A percentile compares a stretch with the other conserved stretches of the same genome.
Conservation (phyloP, 2,888 invertebrate genomes). For the Panzeria rudis region DNA sequence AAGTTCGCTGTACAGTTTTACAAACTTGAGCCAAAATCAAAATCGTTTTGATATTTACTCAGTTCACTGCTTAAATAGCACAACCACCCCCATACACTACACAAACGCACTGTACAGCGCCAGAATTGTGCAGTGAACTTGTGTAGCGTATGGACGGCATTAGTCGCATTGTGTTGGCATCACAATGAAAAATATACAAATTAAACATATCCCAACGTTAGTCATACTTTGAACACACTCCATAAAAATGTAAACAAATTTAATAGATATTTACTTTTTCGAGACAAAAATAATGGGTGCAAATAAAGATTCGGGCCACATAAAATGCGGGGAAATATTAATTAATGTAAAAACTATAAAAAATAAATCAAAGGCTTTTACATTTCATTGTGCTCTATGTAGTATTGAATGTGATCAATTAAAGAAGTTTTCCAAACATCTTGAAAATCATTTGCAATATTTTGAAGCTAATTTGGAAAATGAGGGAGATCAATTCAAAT, state of each 20-base stretch:
- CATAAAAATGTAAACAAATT: slow-evolving; percentile 44
- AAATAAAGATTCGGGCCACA: slow-evolving; percentile 17
- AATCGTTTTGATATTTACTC: too few relatives aligned
- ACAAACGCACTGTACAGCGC: too few relatives aligned
- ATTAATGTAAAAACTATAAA: slow-evolving; percentile 58
- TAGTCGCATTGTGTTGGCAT: too few relatives aligned
- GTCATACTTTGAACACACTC: slow-evolving; percentile 22
- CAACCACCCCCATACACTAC: too few relatives aligned
- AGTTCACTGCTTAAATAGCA: too few relatives aligned
- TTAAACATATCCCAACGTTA: too few relatives aligned
- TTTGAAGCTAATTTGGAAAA: slow-evolving; percentile 22
- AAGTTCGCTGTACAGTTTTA: too few relatives aligned
- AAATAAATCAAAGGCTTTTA: slow-evolving; percentile 59
- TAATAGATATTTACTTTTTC: not conserved
- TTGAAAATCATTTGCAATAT: slow-evolving; percentile 45
- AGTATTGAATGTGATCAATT: slow-evolving; percentile 53
- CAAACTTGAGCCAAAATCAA: too few relatives aligned
- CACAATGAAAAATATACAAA: too few relatives aligned
- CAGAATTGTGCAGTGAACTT: too few relatives aligned
- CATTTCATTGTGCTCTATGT: slow-evolving; percentile 56
- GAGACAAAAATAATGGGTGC: slow-evolving; percentile 41
- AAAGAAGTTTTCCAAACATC: slow-evolving; percentile 61
- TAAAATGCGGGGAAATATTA: slow-evolving; percentile 60
- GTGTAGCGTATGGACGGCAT: too few relatives aligned
- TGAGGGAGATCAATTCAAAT: not conserved